Percentiles rank a stretch among this genome's conserved stretches.
Conservation (phyloP, 2,888 invertebrate genomes). For the Adelphocoris suturalis region DNA sequence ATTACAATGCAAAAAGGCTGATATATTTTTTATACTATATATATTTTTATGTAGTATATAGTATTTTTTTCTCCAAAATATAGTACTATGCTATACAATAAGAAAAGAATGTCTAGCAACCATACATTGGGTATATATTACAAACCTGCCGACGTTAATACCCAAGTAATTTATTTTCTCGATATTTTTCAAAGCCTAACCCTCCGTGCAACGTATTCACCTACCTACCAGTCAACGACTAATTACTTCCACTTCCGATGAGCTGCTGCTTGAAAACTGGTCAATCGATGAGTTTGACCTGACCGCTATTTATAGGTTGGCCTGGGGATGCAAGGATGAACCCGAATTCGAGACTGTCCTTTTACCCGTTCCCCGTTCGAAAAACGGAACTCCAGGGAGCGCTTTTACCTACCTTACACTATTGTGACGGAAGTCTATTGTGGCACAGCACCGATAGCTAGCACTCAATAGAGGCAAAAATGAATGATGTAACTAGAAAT, state of each 20-base stretch:
- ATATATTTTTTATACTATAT: no score
- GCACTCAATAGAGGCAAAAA: neutral
- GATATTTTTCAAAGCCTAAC: no score
- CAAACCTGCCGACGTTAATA: no score
- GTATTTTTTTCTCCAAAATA: no score
- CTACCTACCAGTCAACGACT: neutral
- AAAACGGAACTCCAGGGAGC: neutral
- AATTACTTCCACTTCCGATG: conserved; percentile 24
- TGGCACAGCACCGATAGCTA: neutral
- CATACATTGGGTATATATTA: no score
- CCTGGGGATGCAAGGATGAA: neutral
- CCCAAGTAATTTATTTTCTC: no score
- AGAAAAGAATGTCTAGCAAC: no score
- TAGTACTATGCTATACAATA: no score
- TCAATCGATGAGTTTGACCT: conserved; percentile 32
- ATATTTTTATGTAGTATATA: no score
- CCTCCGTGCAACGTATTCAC: no score
- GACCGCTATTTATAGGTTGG: conserved; percentile 11
- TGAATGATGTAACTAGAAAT: neutral
- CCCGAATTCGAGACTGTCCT: neutral
- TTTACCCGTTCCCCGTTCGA: conserved; percentile 12
- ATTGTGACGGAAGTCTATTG: neutral
- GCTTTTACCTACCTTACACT: neutral
- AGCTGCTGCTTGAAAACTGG: neutral
- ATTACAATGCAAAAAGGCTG: no score